Conservation (phyloP, 1,140 invertebrate species). For the Drosophila subpulchrella region DNA sequence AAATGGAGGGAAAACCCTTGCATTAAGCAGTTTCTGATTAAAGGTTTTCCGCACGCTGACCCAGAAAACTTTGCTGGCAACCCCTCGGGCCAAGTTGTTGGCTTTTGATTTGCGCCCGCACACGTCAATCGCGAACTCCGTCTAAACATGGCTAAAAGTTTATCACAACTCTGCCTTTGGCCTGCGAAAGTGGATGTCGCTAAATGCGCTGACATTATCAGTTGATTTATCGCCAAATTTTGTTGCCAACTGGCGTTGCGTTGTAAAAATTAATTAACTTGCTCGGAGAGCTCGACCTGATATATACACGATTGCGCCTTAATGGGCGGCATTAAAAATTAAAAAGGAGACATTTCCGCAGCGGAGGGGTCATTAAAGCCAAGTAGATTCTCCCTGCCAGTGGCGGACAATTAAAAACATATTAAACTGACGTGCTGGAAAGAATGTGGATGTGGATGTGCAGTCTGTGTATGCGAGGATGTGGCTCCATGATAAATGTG, state of each 20-base stretch:
- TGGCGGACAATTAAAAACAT: conserved; percentile 76
- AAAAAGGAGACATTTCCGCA: conserved; percentile 36
- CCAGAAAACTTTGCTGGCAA: conserved; percentile 35
- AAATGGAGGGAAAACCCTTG: conserved; percentile 29
- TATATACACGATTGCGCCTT: conserved; percentile 54
- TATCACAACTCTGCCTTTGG: conserved; percentile 32
- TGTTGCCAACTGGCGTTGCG: conserved; percentile 52
- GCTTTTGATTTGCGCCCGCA: conserved; percentile 37
- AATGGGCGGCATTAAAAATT: conserved; percentile 66
- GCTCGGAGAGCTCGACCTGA: conserved; percentile 41
- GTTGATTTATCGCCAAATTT: conserved; percentile 80
- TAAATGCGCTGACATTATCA: conserved; percentile 78
- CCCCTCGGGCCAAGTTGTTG: conserved; percentile 9
- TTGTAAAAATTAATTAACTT: conserved; percentile 77
- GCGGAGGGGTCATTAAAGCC: conserved; percentile 58
- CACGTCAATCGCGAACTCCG: conserved; percentile 27
- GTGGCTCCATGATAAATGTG: conserved; percentile 70
- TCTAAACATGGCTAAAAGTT: conserved; percentile 41
- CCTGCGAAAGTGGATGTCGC: conserved; percentile 26
- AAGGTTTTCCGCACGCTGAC: conserved; percentile 49
- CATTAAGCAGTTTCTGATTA: conserved; percentile 47
- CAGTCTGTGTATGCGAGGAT: conserved; percentile 10
- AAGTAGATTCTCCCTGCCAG: conserved; percentile 33
- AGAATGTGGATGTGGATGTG: conserved; percentile 21
- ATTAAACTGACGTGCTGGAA: conserved; percentile 52